These are phyloP conservation scores for Mirza zaza DNA, from an alignment of 2,113 vertebrate species.

Conservation along the genomic window DNA sequence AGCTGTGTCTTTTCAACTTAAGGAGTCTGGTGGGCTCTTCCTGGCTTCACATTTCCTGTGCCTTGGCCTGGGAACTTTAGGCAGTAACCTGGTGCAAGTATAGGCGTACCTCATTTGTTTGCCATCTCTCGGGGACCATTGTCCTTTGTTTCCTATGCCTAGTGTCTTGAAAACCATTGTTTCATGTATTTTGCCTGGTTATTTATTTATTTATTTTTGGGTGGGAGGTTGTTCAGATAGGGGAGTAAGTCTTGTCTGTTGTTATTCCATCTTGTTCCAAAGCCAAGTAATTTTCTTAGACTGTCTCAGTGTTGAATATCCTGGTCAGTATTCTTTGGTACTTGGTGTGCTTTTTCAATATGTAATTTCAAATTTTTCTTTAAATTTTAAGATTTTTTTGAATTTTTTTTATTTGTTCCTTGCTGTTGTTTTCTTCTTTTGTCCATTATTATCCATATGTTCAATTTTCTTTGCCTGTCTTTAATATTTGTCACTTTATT, in stretches of 20 bases:
- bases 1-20: neutral
- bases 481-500: slow-evolving; percentile 18
- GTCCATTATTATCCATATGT: neutral
- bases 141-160: neutral
- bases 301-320: neutral
- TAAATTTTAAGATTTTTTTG: neutral
- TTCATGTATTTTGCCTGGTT: neutral
- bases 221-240: neutral
- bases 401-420: neutral
- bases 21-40: neutral
- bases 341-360: neutral
- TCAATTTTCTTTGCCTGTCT: slow-evolving; percentile 3
- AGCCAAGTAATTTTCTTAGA: neutral
- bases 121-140: neutral
- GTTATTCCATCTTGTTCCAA: neutral
- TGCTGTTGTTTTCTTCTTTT: neutral
- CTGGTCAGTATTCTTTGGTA: neutral
- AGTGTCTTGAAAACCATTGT: neutral
- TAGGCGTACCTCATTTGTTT: neutral
- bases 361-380: neutral
- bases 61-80: neutral
- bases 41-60: neutral
- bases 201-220: neutral
- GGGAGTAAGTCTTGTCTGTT: neutral
- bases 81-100: neutral